phyloP scores from a whole-genome alignment of 2,113 vertebrate genomes.

The Andinoacara biseriatus region DNA sequence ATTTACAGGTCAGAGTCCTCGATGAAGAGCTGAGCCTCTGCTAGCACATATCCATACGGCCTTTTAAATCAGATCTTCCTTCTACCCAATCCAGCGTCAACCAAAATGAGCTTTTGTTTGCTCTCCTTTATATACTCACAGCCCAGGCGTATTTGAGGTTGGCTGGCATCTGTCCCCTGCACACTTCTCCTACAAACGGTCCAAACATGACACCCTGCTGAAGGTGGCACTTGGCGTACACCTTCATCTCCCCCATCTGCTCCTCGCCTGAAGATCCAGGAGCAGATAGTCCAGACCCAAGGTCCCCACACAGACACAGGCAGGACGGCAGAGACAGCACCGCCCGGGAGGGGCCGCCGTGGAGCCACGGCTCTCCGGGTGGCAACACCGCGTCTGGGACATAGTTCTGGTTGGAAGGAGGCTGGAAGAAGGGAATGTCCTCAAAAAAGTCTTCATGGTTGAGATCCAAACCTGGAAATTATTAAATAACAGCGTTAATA shows the following conservation, averaged over 20 bases:
- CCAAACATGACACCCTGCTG: constrained; percentile 79
- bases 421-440: constrained; percentile 48
- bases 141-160: constrained; percentile 81
- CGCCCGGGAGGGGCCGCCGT: constrained; percentile 56
- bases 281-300: background rate
- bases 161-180: constrained; percentile 56
- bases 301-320: constrained; percentile 36
- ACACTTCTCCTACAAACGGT: constrained; percentile 75
- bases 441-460: constrained; percentile 52
- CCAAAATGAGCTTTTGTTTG: accelerated
- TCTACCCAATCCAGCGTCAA: background rate
- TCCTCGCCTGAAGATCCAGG: constrained; percentile 28
- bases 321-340: constrained; percentile 67
- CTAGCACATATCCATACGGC: accelerated
- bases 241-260: constrained; percentile 46
- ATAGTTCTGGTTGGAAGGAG: constrained; percentile 55
- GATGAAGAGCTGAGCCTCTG: background rate
- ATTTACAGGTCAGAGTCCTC: background rate
- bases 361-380: constrained; percentile 65
- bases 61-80: background rate
- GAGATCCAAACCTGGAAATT: constrained; percentile 41
- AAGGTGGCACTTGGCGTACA: constrained; percentile 67
- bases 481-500: background rate
- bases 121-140: constrained; percentile 59
- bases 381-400: constrained; percentile 68